These are phyloP conservation scores for Alces alces DNA, from an alignment of 2,113 vertebrate genomes.

Conservation along the genomic window DNA sequence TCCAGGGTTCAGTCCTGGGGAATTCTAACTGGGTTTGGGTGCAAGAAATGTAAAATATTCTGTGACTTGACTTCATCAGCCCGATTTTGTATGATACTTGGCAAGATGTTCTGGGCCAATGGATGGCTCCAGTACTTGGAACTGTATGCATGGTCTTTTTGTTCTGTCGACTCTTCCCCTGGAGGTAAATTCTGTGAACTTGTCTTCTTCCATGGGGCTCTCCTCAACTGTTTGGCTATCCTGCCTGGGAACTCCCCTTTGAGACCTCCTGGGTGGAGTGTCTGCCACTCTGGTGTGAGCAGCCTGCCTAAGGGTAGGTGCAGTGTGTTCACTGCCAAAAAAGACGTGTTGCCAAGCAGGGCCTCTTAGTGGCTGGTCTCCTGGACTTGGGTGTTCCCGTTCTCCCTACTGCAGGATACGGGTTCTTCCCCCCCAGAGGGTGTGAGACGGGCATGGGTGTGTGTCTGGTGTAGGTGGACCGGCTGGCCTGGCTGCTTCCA, in stretches of 20 bases:
- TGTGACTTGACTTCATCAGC: not conserved
- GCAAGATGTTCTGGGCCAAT: not conserved
- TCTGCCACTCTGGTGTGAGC: not conserved
- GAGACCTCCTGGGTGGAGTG: not conserved
- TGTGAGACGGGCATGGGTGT: not conserved
- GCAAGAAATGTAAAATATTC: not conserved
- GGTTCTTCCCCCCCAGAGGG: not conserved
- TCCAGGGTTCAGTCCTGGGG: not conserved
- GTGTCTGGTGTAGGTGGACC: not conserved
- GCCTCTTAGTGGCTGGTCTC: not conserved
- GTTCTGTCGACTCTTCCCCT: not conserved
- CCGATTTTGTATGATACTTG: not conserved
- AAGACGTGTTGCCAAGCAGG: not conserved
- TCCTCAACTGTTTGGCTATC: not conserved
- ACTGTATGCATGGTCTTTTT: not conserved
- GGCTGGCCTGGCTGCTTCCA: not conserved
- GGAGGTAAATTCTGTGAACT: not conserved
- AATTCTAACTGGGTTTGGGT: not conserved
- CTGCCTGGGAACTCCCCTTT: not conserved
- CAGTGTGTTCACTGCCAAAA: not conserved
- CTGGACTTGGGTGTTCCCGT: not conserved
- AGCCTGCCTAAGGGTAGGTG: not conserved
- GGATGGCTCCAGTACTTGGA: not conserved
- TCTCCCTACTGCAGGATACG: not conserved
- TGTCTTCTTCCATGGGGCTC: not conserved